Conservation (phyloP, 35 echinoderm and acorn worm genomes). For the Strongylocentrotus purpuratus region DNA sequence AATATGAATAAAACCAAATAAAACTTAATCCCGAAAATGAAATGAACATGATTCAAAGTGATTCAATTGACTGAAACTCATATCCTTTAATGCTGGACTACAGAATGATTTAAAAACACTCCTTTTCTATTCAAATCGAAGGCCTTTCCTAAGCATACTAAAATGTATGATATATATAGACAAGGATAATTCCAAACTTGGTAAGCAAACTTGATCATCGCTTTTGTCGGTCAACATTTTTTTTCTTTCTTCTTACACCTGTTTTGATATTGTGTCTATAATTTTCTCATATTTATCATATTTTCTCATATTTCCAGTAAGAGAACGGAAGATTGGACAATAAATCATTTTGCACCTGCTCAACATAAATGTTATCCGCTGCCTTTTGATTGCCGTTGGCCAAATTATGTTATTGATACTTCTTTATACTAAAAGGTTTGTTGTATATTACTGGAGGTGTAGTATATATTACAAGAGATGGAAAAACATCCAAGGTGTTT, state of each 20-base stretch:
- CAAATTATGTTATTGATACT: background rate
- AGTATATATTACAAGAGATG: too few relatives aligned
- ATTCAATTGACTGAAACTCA: too few relatives aligned
- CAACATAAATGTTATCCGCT: background rate
- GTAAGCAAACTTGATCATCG: background rate
- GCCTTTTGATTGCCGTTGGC: background rate
- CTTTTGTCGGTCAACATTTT: background rate
- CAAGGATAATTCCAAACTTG: background rate
- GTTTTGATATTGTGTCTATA: background rate
- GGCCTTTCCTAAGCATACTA: too few relatives aligned
- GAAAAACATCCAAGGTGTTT: background rate
- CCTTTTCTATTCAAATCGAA: too few relatives aligned
- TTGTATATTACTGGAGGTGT: too few relatives aligned
- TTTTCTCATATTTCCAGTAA: background rate
- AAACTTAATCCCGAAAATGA: background rate
- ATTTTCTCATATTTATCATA: background rate
- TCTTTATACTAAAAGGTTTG: too few relatives aligned
- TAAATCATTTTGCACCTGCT: background rate
- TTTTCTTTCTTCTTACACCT: background rate
- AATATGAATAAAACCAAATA: background rate
- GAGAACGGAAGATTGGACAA: background rate
- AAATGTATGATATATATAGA: background rate
- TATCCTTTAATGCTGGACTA: too few relatives aligned
- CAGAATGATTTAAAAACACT: too few relatives aligned
- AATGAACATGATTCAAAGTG: background rate